A percentile compares a stretch with the other conserved stretches of the same genome.
phyloP scores from a whole-genome alignment of 2,888 invertebrate species.

The Sycophila texana region DNA sequence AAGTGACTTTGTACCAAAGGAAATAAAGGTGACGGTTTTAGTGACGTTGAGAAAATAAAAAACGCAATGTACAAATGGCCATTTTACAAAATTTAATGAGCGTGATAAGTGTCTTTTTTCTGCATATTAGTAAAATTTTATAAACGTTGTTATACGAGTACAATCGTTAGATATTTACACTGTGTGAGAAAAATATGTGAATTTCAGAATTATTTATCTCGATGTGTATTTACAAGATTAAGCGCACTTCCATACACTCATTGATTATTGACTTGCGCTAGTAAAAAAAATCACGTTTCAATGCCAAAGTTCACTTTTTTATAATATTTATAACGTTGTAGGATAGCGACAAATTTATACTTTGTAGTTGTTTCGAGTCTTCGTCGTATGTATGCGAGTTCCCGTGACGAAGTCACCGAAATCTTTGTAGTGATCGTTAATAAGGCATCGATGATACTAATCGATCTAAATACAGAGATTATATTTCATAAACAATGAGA shows the following conservation, averaged over 20 bases:
- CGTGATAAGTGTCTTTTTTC: no score
- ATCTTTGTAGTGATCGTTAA: conserved; percentile 23
- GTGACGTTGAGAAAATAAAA: background rate
- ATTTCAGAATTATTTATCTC: conserved; percentile 12
- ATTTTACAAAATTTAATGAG: no score
- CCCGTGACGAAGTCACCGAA: conserved; percentile 12
- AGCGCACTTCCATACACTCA: background rate
- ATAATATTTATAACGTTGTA: conserved; percentile 34
- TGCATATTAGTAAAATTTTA: background rate
- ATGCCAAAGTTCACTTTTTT: conserved; percentile 39
- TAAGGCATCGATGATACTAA: conserved; percentile 37
- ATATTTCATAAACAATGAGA: conserved; percentile 45
- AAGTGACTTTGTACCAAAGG: conserved; percentile 32
- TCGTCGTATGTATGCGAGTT: background rate
- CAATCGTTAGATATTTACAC: conserved; percentile 21
- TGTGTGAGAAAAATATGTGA: conserved; percentile 21
- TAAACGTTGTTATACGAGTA: background rate
- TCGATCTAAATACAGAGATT: conserved; percentile 52
- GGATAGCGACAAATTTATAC: conserved; percentile 17
- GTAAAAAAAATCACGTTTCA: conserved; percentile 6
- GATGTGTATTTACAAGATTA: conserved; percentile 22
- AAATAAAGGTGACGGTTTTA: background rate
- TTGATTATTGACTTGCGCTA: background rate
- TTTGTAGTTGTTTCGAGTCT: conserved; percentile 36
- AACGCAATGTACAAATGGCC: no score